These are phyloP conservation scores for Eurystomus glaucurus DNA, from an alignment of 2,797 vertebrate species.

Conservation along the genomic window DNA sequence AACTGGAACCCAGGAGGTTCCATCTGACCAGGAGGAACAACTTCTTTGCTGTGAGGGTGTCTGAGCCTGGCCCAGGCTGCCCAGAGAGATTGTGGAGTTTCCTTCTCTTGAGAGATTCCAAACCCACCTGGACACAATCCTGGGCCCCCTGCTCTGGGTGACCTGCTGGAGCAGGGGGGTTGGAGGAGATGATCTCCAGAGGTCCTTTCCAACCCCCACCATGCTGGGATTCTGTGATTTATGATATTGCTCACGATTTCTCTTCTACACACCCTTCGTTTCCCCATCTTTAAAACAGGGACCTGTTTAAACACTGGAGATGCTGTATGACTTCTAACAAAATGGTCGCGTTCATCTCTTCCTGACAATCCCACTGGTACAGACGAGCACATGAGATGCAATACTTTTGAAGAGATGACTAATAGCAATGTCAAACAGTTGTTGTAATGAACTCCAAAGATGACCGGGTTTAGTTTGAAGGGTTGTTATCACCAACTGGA, in stretches of 20 bases:
- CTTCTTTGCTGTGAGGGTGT: too few relatives aligned
- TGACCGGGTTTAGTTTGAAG: neutral
- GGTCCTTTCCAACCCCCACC: neutral
- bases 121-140: neutral
- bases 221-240: neutral
- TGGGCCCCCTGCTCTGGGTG: neutral
- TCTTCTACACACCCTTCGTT: neutral
- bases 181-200: neutral
- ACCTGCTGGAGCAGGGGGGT: neutral
- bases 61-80: neutral
- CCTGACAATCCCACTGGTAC: neutral
- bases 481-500: neutral
- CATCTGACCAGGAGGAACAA: neutral
- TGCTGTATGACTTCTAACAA: neutral
- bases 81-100: neutral
- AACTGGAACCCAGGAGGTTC: neutral
- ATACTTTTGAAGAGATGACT: neutral
- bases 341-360: neutral
- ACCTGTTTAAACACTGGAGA: neutral
- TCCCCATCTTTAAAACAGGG: neutral
- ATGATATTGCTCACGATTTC: neutral
- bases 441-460: neutral
- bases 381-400: neutral
- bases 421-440: constrained; percentile 8
- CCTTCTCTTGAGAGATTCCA: neutral